Base-by-base conservation (phyloP, 2,888 invertebrate genomes). In the Netelia melanura region DNA sequence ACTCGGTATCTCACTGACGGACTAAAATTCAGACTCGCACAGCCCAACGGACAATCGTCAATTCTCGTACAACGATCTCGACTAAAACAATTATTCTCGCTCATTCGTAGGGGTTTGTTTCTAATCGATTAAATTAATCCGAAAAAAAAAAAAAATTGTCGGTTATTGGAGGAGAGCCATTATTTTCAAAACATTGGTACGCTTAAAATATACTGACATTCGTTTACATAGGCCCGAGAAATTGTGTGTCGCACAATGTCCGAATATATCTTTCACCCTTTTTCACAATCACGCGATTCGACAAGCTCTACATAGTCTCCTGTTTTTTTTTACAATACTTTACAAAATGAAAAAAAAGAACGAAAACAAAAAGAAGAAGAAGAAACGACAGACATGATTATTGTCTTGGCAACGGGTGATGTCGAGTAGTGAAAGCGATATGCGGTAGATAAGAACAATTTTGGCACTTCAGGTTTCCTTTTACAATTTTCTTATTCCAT, bases 401-500 rank as follows among this genome's bases (percentile, higher is more conserved):
- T 93, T 92, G 93, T 93, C 93, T 92, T 93, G 93, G 91, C 92
- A 93, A 92, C 89, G 89, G 89, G 87, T 91, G 90, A 86, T 89
- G 89, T 92, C 87, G 89, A 90, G 86, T 86, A 87, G 88, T 86
- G 89, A 91, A 38, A 90, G 89, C 88, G 88, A 88, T 88, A 88
- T 87, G 86, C 86, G 86, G 80, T 88, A 87, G 74, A 88, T 87
- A 88, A 87, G 88, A 84, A 83, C 86, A 52, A 67, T 79, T 86
- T 86, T 85, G 84, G 86, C 86, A 85, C 87, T 67, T 83, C 54
- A 68, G 74, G 64, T 65, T 23, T 78, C 56, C 72, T 54, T 68
- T 8, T 30, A 67, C 58, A 14, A 38, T 62, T 21, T 21, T 61
- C 48, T 67, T 48, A 52, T 44, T 43, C 10, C 61, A 67, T 76